phyloP scores from a whole-genome alignment of 2,113 vertebrate species.

The Laticauda laticaudata region DNA sequence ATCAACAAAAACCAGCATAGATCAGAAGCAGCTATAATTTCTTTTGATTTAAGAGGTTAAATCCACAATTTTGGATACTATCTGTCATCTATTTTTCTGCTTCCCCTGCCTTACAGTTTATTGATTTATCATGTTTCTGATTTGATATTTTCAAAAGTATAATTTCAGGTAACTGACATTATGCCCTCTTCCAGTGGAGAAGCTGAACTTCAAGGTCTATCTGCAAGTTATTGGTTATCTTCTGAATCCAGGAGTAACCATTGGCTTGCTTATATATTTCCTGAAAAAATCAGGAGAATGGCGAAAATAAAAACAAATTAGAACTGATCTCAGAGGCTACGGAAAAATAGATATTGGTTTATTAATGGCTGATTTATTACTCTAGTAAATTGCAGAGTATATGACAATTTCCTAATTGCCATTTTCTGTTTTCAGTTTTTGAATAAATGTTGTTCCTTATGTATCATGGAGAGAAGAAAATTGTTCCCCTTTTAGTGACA shows the following conservation, averaged over 20 bases:
- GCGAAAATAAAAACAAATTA: conserved; percentile 34
- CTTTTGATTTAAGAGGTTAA: background rate
- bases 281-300: conserved; percentile 25
- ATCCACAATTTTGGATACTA: background rate
- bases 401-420: background rate
- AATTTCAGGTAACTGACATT: conserved; percentile 23
- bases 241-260: conserved; percentile 43
- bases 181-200: conserved; percentile 10
- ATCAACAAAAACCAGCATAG: background rate
- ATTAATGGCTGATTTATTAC: background rate
- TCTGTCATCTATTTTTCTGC: background rate
- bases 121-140: background rate
- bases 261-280: conserved; percentile 36
- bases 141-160: conserved; percentile 37
- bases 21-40: background rate
- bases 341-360: background rate
- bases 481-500: background rate
- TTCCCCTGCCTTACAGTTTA: background rate
- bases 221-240: conserved; percentile 9
- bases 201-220: conserved; percentile 33
- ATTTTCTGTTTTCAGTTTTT: background rate
- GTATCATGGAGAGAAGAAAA: background rate
- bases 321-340: background rate
- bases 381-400: background rate
- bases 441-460: background rate